Base-by-base conservation (phyloP, 2,888 invertebrate genomes). In the Cecidostiba fungosa region DNA sequence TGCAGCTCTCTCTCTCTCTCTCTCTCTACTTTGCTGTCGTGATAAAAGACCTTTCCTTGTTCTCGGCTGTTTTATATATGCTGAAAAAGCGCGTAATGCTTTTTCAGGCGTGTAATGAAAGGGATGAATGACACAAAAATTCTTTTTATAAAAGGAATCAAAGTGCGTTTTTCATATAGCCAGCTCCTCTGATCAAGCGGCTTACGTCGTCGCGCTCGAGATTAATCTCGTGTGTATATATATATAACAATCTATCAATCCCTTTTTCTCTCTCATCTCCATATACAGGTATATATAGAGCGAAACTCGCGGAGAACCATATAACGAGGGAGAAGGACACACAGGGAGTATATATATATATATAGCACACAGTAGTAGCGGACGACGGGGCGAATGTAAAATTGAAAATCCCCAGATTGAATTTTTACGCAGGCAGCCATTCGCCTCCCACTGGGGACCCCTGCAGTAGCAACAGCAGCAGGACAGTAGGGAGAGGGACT, bases 351-450 rank as follows among this genome's bases (percentile, higher is more conserved):
- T 4, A 36, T n/a, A n/a, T n/a, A n/a, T n/a, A 66, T 19, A 3
- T 16, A 29, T 39, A 26, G 23, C 32, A 19, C 12, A 14, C 19
- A n/a, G 72, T 12, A 72, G 72, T 12, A 72, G 72, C 69, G 69
- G 32, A 19, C 4, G 32, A 19, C 4, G n/a, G 47, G 36, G 23
- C 69, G 59, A 80, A 86, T 80, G 82, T 59, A 82, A 87, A 85
- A 87, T 85, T 87, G 86, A 85, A 87, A 82, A 82, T 82, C 72
- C 73, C 72, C 72, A 82, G 85, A 87, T 85, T 85, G 77, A 87
- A 87, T 82, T 86, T 86, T 85, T 86, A 78, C 86, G 54, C 78
- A 23, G 43, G 32, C 43, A 62, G 47, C 26, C n/a, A 54, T 70
- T 77, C 77, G 43, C 69, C 54, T 77, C 62, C 43, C 39, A 70